Evolutionary conservation across 2,888 invertebrate genomes (phyloP).

Genomic region (Heliconius sara): DNA sequence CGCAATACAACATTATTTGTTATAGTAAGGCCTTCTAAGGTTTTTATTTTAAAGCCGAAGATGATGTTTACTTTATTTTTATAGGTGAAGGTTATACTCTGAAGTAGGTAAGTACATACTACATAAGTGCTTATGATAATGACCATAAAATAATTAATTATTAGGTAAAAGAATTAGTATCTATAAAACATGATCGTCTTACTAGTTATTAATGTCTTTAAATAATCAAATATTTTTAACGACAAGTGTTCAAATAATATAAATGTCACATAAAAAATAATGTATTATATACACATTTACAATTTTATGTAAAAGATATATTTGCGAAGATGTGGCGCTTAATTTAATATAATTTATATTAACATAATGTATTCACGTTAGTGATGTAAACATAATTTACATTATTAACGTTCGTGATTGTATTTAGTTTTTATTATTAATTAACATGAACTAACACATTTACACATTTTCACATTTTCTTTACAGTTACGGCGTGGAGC

Average conservation of each 20-base stretch:
- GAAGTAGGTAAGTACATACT: no score
- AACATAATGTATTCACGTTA: not conserved
- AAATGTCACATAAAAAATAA: not conserved
- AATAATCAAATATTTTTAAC: not conserved
- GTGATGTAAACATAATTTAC: not conserved
- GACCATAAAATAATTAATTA: not conserved
- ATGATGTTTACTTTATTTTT: slow-evolving; percentile 7
- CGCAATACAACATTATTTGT: slow-evolving; percentile 12
- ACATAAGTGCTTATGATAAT: not conserved
- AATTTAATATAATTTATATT: not conserved
- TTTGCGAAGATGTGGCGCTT: not conserved
- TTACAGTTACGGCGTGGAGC: slow-evolving; percentile 39
- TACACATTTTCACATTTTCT: slow-evolving; percentile 24
- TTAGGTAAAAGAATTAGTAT: not conserved
- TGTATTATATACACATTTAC: no score
- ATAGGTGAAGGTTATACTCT: not conserved
- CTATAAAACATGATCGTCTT: not conserved
- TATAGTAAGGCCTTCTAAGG: slow-evolving; percentile 16
- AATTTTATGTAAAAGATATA: not conserved
- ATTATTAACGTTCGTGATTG: not conserved
- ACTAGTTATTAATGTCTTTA: not conserved
- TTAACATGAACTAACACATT: not conserved
- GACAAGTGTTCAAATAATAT: not conserved
- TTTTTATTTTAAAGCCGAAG: not conserved
- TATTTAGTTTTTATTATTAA: not conserved